phyloP scores from a whole-genome alignment of 2,888 invertebrate genomes.

The Drosophila affinis region DNA sequence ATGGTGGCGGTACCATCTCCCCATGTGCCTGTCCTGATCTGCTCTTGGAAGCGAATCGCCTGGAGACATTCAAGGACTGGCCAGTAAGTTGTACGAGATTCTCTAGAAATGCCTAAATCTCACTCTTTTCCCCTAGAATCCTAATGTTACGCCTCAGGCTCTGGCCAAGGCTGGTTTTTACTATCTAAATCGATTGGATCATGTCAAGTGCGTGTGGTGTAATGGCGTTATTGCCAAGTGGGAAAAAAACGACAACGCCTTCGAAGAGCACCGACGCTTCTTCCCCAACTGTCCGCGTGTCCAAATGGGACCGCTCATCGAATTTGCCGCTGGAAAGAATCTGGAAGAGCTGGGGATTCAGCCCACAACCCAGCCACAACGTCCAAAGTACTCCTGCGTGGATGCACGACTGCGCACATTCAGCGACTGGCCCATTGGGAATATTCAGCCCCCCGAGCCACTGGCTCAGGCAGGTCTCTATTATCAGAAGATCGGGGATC shows the following conservation, averaged over 20 bases:
- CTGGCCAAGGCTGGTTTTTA: constrained; percentile 94
- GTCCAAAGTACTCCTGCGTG: constrained; percentile 88
- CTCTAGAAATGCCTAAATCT: neutral
- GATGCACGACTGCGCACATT: constrained; percentile 89
- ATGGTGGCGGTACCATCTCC: constrained; percentile 40
- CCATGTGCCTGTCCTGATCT: constrained; percentile 83
- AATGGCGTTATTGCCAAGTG: constrained; percentile 90
- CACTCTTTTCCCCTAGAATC: constrained; percentile 76
- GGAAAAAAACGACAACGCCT: constrained; percentile 92
- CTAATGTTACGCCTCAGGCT: constrained; percentile 87
- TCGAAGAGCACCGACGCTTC: constrained; percentile 91
- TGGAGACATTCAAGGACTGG: constrained; percentile 90
- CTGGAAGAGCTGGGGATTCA: constrained; percentile 86
- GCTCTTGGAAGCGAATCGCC: constrained; percentile 88
- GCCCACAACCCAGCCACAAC: constrained; percentile 85
- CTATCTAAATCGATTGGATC: constrained; percentile 89
- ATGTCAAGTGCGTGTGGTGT: constrained; percentile 93
- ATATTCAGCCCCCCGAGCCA: constrained; percentile 90
- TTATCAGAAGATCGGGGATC: constrained; percentile 89
- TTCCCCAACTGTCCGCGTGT: constrained; percentile 89
- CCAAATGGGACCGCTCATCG: constrained; percentile 83
- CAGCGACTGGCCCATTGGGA: constrained; percentile 89
- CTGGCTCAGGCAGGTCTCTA: constrained; percentile 95
- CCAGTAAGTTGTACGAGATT: constrained; percentile 85
- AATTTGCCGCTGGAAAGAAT: constrained; percentile 83